Conservation (phyloP, 2,888 invertebrate genomes). For the Toxonevra muliebris region DNA sequence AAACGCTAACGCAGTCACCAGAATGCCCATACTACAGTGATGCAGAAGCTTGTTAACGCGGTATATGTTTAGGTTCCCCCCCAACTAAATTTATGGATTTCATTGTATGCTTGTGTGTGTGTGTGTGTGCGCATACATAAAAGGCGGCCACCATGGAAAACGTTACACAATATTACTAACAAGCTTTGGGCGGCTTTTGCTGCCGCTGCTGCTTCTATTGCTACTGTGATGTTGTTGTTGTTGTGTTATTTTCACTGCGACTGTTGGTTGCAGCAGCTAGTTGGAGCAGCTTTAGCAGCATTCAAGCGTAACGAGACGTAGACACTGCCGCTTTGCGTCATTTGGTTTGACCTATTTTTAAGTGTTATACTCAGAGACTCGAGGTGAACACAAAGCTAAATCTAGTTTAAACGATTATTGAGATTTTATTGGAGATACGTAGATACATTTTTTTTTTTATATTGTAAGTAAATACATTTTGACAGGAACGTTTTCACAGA, state of each 20-base stretch:
- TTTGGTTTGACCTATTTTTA: slow-evolving; percentile 13
- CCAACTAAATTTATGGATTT: too few relatives aligned
- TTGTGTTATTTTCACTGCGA: too few relatives aligned
- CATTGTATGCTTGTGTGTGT: too few relatives aligned
- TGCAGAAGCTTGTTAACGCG: too few relatives aligned
- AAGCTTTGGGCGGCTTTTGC: slow-evolving; percentile 6
- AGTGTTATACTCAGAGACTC: neutral
- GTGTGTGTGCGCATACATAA: too few relatives aligned
- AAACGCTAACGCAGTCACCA: too few relatives aligned
- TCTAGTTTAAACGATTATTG: neutral
- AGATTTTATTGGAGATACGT: neutral
- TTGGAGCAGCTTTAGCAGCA: neutral
- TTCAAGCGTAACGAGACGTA: neutral
- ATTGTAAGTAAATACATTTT: too few relatives aligned
- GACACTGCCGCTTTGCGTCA: slow-evolving; percentile 5
- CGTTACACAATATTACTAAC: neutral
- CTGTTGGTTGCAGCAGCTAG: slow-evolving; percentile 2
- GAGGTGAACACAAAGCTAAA: neutral
- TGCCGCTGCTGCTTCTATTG: neutral
- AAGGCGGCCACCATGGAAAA: neutral
- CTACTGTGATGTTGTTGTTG: too few relatives aligned
- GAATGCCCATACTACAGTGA: too few relatives aligned
- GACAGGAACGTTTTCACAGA: too few relatives aligned
- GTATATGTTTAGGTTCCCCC: too few relatives aligned
- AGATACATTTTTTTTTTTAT: neutral